These are phyloP conservation scores for Sterrhoptilus dennistouni DNA, from an alignment of 2,113 vertebrate genomes.

Conservation along the genomic window DNA sequence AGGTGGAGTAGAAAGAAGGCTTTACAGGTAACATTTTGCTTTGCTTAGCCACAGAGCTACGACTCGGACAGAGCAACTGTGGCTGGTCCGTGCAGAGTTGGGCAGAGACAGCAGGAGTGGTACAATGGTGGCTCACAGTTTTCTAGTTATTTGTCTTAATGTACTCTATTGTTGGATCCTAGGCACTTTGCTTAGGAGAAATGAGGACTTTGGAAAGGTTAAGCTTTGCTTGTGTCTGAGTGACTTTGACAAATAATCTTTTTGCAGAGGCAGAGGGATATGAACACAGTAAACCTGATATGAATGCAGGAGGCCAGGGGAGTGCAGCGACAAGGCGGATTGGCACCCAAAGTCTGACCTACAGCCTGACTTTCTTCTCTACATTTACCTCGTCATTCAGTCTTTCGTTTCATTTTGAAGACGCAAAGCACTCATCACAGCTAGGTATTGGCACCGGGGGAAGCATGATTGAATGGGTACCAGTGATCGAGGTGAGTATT, in stretches of 20 bases:
- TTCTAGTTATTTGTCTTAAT: neutral
- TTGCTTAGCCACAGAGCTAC: neutral
- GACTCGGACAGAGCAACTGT: rapidly evolving
- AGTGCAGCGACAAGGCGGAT: neutral
- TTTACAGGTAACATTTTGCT: neutral
- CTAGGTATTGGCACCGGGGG: neutral
- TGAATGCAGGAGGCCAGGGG: neutral
- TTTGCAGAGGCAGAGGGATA: neutral
- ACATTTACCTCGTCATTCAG: neutral
- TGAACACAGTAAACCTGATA: neutral
- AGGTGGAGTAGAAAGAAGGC: too few species aligned
- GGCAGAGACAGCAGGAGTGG: rapidly evolving
- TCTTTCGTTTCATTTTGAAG: neutral
- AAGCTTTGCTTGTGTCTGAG: neutral
- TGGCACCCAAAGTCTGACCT: neutral
- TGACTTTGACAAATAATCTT: neutral
- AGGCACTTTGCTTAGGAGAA: neutral
- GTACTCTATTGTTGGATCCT: neutral
- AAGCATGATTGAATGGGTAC: neutral
- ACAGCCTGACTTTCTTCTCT: neutral
- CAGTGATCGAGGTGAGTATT: neutral
- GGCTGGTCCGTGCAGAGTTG: rapidly evolving
- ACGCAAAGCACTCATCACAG: neutral
- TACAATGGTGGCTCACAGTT: rapidly evolving
- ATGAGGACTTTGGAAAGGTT: neutral